phyloP scores from a whole-genome alignment of 2,113 vertebrate genomes.

The Aramus guarauna region DNA sequence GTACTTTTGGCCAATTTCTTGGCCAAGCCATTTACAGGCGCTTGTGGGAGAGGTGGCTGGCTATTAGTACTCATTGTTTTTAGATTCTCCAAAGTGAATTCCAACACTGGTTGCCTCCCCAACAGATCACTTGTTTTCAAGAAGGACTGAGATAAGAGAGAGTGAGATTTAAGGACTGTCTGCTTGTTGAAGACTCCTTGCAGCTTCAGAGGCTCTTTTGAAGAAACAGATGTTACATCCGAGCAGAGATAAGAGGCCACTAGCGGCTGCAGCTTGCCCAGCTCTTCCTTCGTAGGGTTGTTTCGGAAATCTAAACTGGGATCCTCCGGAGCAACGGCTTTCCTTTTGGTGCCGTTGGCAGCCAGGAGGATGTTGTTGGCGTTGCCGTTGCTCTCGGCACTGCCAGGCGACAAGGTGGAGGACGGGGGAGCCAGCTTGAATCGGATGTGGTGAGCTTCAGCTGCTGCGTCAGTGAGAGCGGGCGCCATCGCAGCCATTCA shows the following conservation, averaged over 20 bases:
- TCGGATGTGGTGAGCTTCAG: conserved; percentile 99
- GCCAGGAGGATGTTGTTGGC: conserved; percentile 91
- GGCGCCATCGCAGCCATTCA: conserved; percentile 99
- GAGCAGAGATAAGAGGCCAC: conserved; percentile 93
- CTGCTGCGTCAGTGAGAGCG: conserved; percentile 99
- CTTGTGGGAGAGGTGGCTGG: conserved; percentile 79
- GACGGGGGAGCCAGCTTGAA: conserved; percentile 99
- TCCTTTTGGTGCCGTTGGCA: conserved; percentile 88
- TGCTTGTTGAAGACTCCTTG: conserved; percentile 95
- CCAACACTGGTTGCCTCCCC: conserved; percentile 89
- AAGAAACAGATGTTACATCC: conserved; percentile 91
- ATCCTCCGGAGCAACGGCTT: conserved; percentile 83
- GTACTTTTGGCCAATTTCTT: conserved; percentile 90
- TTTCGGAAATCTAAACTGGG: conserved; percentile 83
- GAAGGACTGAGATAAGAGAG: conserved; percentile 87
- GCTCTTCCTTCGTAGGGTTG: conserved; percentile 80
- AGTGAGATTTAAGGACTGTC: conserved; percentile 89
- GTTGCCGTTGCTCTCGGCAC: conserved; percentile 95
- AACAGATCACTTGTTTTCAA: conserved; percentile 81
- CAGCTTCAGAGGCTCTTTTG: conserved; percentile 94
- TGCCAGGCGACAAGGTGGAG: conserved; percentile 93
- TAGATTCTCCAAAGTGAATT: conserved; percentile 90
- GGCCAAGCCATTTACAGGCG: conserved; percentile 90
- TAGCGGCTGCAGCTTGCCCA: conserved; percentile 92
- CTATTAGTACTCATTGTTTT: conserved; percentile 89